A percentile compares a stretch with the other conserved stretches of the same genome.
These are phyloP conservation scores for Rhagologus leucostigma DNA, from an alignment of 2,113 vertebrate genomes.

Conservation along the genomic window DNA sequence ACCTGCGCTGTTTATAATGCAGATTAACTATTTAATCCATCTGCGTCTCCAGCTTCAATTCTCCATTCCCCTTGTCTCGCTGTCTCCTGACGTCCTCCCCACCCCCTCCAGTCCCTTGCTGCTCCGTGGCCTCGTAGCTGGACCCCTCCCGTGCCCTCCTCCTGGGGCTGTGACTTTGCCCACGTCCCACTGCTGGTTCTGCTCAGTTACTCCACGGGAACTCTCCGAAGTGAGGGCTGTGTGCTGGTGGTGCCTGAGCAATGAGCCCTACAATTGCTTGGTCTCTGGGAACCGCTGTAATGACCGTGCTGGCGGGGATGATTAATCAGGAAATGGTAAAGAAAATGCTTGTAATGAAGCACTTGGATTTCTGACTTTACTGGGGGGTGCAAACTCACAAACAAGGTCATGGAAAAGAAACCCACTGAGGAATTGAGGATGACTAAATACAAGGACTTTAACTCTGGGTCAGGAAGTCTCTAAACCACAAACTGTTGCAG, in stretches of 20 bases:
- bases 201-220: not conserved
- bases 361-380: not conserved
- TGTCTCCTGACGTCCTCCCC: not conserved
- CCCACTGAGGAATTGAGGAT: not conserved
- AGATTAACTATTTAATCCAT: not conserved
- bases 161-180: not conserved
- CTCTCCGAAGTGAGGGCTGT: not conserved
- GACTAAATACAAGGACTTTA: not conserved
- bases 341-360: slow-evolving; percentile 16
- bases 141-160: not conserved
- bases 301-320: not conserved
- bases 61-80: not conserved
- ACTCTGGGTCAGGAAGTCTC: not conserved
- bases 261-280: not conserved
- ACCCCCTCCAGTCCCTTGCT: not conserved
- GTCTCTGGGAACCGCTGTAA: not conserved
- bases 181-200: not conserved
- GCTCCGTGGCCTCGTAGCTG: not conserved
- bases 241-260: not conserved
- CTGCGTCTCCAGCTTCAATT: not conserved
- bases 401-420: slow-evolving; percentile 15
- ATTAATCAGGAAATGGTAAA: slow-evolving; percentile 59
- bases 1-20: not conserved
- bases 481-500: not conserved
- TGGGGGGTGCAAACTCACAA: not conserved